Evolutionary conservation across 2,797 vertebrate species (phyloP).

Genomic region (Macropodus opercularis): DNA sequence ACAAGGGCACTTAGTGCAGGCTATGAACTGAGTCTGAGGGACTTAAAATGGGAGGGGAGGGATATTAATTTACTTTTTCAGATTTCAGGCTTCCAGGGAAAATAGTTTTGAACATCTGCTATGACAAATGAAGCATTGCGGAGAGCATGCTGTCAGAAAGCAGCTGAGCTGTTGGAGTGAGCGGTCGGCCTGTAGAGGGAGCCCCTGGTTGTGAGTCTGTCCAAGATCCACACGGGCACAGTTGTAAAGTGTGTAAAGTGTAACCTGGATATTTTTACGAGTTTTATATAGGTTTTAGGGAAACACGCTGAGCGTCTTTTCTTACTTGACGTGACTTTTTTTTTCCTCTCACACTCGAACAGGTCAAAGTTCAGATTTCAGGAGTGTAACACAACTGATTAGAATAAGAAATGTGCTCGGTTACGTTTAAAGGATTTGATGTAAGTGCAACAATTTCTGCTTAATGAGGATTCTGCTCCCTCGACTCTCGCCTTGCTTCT

Average conservation of each 20-base stretch:
- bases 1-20: slow-evolving; percentile 87
- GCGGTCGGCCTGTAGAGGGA: slow-evolving; percentile 78
- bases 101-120: slow-evolving; percentile 85
- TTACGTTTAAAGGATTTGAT: slow-evolving; percentile 59
- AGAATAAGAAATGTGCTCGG: slow-evolving; percentile 34
- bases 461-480: slow-evolving; percentile 81
- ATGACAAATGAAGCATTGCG: slow-evolving; percentile 80
- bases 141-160: slow-evolving; percentile 62
- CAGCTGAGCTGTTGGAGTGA: slow-evolving; percentile 39
- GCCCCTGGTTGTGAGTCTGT: slow-evolving; percentile 63
- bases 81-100: slow-evolving; percentile 84
- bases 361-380: slow-evolving; percentile 25
- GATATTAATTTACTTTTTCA: slow-evolving; percentile 86
- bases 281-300: slow-evolving; percentile 31
- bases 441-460: slow-evolving; percentile 62
- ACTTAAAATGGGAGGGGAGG: slow-evolving; percentile 80
- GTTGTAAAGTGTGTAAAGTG: slow-evolving; percentile 24
- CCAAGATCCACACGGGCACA: slow-evolving; percentile 6
- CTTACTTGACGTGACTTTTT: slow-evolving; percentile 10
- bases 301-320: slow-evolving; percentile 9
- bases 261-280: slow-evolving; percentile 18
- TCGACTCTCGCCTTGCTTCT: slow-evolving; percentile 53
- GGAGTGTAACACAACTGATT: slow-evolving; percentile 47
- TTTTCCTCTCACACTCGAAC: slow-evolving; percentile 15
- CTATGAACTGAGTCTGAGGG: slow-evolving; percentile 83